phyloP scores from a whole-genome alignment of 2,797 vertebrate species.

The Dendrocincla fuliginosa region DNA sequence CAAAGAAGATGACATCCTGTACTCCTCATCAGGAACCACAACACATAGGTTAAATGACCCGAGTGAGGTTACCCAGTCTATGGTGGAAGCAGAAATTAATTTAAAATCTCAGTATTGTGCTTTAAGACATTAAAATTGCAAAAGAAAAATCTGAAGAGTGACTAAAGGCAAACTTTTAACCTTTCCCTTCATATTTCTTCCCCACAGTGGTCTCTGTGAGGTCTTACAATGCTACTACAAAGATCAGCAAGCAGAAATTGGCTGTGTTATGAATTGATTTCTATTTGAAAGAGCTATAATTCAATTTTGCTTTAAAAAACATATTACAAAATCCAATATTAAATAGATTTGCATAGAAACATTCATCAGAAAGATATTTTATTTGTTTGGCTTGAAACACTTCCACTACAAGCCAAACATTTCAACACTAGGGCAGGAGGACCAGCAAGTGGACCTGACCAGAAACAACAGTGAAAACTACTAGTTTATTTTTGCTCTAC shows the following conservation, averaged over 20 bases:
- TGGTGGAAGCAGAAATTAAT: fast-evolving
- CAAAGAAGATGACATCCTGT: background rate
- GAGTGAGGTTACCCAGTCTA: background rate
- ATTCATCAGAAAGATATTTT: slow-evolving; percentile 66
- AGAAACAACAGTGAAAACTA: slow-evolving; percentile 52
- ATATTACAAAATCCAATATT: slow-evolving; percentile 60
- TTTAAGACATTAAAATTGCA: background rate
- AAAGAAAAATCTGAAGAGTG: background rate
- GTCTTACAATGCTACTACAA: slow-evolving; percentile 5
- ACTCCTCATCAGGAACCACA: background rate
- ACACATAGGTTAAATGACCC: background rate
- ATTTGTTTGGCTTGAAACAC: slow-evolving; percentile 67
- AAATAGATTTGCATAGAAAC: slow-evolving; percentile 63
- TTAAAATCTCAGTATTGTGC: background rate
- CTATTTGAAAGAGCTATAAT: slow-evolving; percentile 39
- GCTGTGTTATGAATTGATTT: slow-evolving; percentile 37
- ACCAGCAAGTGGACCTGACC: slow-evolving; percentile 51
- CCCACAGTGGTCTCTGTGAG: background rate
- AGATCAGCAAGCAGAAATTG: slow-evolving; percentile 13
- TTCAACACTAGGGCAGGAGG: slow-evolving; percentile 42
- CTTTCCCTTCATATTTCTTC: slow-evolving; percentile 11
- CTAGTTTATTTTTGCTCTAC: slow-evolving; percentile 37
- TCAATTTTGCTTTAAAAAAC: slow-evolving; percentile 64
- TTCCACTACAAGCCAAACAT: slow-evolving; percentile 66
- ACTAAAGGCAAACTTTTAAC: background rate